Base-by-base conservation (phyloP, 2,797 vertebrate genomes). In the Buceros bicornis region DNA sequence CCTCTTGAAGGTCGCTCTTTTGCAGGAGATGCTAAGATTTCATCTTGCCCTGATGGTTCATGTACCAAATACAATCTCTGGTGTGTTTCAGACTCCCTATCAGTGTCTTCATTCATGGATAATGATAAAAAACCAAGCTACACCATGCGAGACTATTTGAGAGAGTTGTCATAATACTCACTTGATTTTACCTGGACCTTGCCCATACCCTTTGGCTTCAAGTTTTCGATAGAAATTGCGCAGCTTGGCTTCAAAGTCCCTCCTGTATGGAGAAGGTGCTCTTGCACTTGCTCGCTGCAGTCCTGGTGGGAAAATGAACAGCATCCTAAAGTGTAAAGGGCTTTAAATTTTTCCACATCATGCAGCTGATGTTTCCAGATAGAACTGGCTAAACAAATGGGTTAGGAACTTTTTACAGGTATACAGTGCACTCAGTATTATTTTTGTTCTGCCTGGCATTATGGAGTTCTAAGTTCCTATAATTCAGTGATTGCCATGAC, bases 161-260 rank as follows among this genome's bases (percentile, higher is more conserved):
- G 21, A 43, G 51, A 85, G 33, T 73, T 73, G 56, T 29, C 10
- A 16, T 31, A 88, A 79, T 92, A 98, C 99, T 99, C 98, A 99
- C 99, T 99, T 99, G 94, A 99, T 99, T 98, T 99, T 99, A 80
- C 99, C 99, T 33, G 99, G 99, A 78, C 99, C 99, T 95, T 99
- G 99, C 35, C 99, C 99, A 81, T 99, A 99, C 70, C 99, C 99
- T 98, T 99, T 99, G 93, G 99, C 99, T 98, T 99, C 99, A 91
- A 99, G 97, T 97, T 99, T 99, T 97, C 99, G 98, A 97, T 99
- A 99, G 98, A 99, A 99, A 97, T 99, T 99, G 93, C 99, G 98
- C 45, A 99, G 98, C 97, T 99, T 99, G 96, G 99, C 99, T 97
- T 99, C 99, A 51, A 99, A 99, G 97, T 99, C 99, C 98, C 99